Evolutionary conservation across 2,888 invertebrate species (phyloP).

Genomic region (Nyleta sp.): DNA sequence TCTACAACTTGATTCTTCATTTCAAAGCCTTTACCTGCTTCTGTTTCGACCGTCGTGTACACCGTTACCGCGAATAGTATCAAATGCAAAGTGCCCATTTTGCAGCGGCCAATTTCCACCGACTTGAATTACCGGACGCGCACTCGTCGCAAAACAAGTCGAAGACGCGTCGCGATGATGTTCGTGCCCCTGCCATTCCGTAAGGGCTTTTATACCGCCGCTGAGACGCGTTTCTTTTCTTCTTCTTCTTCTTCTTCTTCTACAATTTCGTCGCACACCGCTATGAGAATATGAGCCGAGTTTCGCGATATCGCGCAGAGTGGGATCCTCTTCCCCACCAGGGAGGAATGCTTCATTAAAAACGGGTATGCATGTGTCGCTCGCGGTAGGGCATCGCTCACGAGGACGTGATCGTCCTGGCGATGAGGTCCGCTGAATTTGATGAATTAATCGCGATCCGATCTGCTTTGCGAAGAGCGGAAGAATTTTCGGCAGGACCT

Average conservation of each 20-base stretch:
- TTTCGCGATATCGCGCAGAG: conserved; percentile 37
- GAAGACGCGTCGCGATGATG: conserved; percentile 4
- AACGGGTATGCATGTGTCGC: conserved; percentile 42
- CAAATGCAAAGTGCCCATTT: not conserved
- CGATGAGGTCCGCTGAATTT: conserved; percentile 69
- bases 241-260: conserved; percentile 21
- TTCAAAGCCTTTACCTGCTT: too few relatives aligned
- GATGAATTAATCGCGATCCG: conserved; percentile 76
- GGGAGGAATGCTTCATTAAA: conserved; percentile 47
- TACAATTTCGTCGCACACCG: not conserved
- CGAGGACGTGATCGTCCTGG: conserved; percentile 75
- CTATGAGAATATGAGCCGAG: conserved; percentile 41
- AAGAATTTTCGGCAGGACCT: not conserved
- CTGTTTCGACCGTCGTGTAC: too few relatives aligned
- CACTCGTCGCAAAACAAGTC: not conserved
- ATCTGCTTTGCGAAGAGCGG: conserved; percentile 51
- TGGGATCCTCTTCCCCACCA: conserved; percentile 66
- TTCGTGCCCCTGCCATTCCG: conserved; percentile 19
- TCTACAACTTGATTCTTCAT: too few relatives aligned
- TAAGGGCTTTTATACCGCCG: conserved; percentile 43
- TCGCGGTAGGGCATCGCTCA: conserved; percentile 67
- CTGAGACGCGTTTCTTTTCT: conserved; percentile 20
- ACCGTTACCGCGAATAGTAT: not conserved
- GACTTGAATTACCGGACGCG: too few relatives aligned
- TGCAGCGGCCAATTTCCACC: too few relatives aligned